Evolutionary conservation across 2,797 vertebrate species (phyloP).

Genomic region (Pitangus sulphuratus): DNA sequence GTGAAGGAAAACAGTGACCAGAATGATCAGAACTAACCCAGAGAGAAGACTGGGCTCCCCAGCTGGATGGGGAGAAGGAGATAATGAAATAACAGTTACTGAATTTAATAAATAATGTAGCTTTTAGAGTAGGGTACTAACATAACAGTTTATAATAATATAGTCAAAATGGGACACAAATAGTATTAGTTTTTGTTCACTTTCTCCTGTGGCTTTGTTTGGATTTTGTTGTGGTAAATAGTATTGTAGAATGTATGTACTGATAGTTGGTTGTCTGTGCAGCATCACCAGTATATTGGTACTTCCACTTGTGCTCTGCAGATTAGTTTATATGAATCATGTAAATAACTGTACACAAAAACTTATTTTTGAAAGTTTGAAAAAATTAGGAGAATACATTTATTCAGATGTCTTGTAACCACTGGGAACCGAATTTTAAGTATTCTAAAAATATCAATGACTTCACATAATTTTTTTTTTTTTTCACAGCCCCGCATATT

Average conservation of each 20-base stretch:
- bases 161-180: not conserved
- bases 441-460: not conserved
- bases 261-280: not conserved
- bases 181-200: not conserved
- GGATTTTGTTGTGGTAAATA: not conserved
- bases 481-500: not conserved
- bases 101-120: not conserved
- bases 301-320: not conserved
- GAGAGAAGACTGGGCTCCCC: not conserved
- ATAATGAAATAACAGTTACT: not conserved
- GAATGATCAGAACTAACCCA: not conserved
- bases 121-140: not conserved
- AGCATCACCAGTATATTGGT: rapidly evolving
- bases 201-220: not conserved
- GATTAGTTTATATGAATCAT: not conserved
- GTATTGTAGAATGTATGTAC: not conserved
- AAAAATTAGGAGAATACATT: not conserved
- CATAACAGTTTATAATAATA: not conserved
- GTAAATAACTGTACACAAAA: not conserved
- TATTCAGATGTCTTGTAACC: not conserved
- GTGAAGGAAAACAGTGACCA: not conserved
- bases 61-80: not conserved
- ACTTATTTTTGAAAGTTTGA: not conserved
- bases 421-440: not conserved
- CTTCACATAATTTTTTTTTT: not conserved